phyloP scores from a whole-genome alignment of 2,797 vertebrate genomes.

The Anguilla megastoma region DNA sequence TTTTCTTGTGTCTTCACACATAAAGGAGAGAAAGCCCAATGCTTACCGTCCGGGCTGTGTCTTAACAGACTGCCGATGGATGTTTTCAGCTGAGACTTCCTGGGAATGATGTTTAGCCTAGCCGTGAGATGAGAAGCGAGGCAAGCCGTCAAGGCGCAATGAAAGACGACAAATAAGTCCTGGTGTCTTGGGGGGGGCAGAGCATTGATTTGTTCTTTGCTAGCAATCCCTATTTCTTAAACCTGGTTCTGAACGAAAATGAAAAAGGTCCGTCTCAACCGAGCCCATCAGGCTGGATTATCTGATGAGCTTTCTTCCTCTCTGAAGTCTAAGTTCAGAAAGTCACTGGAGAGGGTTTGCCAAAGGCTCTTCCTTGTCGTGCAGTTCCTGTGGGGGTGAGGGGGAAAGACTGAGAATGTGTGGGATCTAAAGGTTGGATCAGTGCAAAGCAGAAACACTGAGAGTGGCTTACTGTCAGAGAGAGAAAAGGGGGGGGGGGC shows the following conservation, averaged over 20 bases:
- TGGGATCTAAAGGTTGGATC: neutral
- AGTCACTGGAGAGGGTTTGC: slow-evolving; percentile 6
- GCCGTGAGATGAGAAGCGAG: neutral
- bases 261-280: slow-evolving; percentile 6
- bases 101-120: neutral
- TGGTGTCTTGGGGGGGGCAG: neutral
- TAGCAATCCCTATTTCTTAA: neutral
- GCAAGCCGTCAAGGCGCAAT: neutral
- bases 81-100: neutral
- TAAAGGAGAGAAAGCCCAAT: neutral
- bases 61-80: neutral
- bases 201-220: neutral
- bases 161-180: neutral
- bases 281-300: slow-evolving; percentile 25
- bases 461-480: neutral
- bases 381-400: neutral
- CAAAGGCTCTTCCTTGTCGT: neutral
- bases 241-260: neutral
- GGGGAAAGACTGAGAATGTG: neutral
- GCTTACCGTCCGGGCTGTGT: neutral
- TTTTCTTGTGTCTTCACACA: neutral
- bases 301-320: slow-evolving; percentile 7
- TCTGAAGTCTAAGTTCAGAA: slow-evolving; percentile 23
- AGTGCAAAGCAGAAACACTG: neutral
- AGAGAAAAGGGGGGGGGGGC: neutral